These are phyloP conservation scores for Phalangium opilio DNA, from an alignment of 2,888 invertebrate genomes.

Conservation along the genomic window DNA sequence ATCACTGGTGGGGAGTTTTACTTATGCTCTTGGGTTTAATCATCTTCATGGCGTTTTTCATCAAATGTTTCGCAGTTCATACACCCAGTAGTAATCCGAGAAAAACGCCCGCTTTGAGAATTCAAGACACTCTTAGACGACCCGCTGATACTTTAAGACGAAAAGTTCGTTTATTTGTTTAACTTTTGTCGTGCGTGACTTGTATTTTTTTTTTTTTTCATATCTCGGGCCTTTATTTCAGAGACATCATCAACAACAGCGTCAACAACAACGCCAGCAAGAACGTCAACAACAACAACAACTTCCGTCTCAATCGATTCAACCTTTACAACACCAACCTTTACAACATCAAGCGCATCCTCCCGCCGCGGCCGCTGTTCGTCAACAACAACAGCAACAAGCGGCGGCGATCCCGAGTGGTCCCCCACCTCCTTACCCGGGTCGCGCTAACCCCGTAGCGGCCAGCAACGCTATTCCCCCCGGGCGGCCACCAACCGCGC, in stretches of 20 bases:
- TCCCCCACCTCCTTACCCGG: constrained; percentile 26
- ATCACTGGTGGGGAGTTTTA: constrained; percentile 89
- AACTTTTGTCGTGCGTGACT: too few relatives aligned
- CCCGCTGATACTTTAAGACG: constrained; percentile 80
- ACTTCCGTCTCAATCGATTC: too few relatives aligned
- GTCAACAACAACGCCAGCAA: too few relatives aligned
- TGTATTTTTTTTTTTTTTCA: too few relatives aligned
- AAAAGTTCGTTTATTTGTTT: constrained; percentile 39
- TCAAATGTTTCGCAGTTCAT: constrained; percentile 98
- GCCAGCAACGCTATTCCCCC: constrained; percentile 17
- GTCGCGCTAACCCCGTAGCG: constrained; percentile 23
- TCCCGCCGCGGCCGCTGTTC: neutral
- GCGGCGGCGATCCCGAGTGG: constrained; percentile 15
- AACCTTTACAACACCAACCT: too few relatives aligned
- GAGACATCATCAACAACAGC: too few relatives aligned
- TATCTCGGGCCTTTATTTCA: too few relatives aligned
- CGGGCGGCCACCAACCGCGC: constrained; percentile 25
- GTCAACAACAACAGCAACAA: constrained; percentile 3
- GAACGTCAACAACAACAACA: too few relatives aligned
- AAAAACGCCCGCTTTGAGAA: constrained; percentile 79
- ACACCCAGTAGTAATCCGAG: constrained; percentile 98
- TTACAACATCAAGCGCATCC: too few relatives aligned
- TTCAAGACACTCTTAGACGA: constrained; percentile 76
- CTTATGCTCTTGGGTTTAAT: constrained; percentile 80
- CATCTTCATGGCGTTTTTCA: constrained; percentile 92